Evolutionary conservation across 2,888 invertebrate genomes (phyloP), one percentile per base, ranked within the genome.

Genomic region (Lasioglossum pauxillum): DNA sequence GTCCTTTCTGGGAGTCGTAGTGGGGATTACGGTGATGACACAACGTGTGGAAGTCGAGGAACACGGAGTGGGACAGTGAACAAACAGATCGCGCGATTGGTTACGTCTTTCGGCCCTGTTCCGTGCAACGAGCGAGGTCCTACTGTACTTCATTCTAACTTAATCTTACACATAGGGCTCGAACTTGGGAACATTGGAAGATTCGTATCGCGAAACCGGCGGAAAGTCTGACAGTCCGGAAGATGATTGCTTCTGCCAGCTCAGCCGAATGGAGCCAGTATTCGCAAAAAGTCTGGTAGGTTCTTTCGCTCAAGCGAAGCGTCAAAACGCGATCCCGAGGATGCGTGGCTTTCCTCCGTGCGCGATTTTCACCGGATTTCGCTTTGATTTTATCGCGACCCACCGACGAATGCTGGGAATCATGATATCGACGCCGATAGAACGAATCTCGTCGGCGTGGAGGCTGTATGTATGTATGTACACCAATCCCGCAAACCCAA

Each of bases 241-340:
- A 78, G 88, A 89, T 89, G 89, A 89, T 89, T 85, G 89, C 80
- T 80, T 87, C 78, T 89, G 85, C 82, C 81, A 87, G 89, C 81
- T 85, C 77, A 87, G 85, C 69, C 82, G 87, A 85, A 79, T 82
- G 67, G 74, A 75, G 78, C 57, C 83, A 67, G 57, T 72, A 49
- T 46, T n/a, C 76, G 84, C 82, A 79, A 88, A 85, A 89, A 84
- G 67, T 35, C 80, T 75, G 74, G 76, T 75, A 80, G 85, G 72
- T 77, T 84, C 80, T 89, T 88, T 82, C 83, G 80, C 86, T 87
- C 84, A 82, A 83, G 57, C 82, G 80, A 46, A 82, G 83, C 80
- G 81, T 83, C 83, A 82, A 86, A 86, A 84, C 82, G 84, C 88
- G 83, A 83, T 84, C 75, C 83, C 14, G 84, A 38, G 72, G 76